Conservation (phyloP, 2,797 vertebrate species). For the Streptopelia turtur region DNA sequence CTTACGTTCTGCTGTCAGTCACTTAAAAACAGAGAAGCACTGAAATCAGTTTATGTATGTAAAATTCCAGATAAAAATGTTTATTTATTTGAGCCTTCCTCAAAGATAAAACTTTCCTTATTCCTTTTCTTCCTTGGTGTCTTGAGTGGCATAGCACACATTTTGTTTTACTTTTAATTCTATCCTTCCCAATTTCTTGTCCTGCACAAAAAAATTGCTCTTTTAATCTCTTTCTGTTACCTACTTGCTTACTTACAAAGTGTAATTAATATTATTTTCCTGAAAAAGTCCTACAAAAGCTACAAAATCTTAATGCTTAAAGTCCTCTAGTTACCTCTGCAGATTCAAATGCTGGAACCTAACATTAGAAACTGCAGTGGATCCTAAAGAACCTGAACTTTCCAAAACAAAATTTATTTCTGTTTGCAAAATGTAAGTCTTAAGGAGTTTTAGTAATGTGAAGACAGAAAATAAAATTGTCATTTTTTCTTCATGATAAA, state of each 20-base stretch:
- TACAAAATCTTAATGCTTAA: not conserved
- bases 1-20: not conserved
- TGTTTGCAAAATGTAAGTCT: not conserved
- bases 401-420: not conserved
- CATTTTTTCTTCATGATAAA: not conserved
- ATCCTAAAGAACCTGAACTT: not conserved
- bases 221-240: not conserved
- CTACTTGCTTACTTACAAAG: not conserved
- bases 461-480: too few relatives aligned
- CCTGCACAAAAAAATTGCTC: not conserved
- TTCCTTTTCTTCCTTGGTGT: not conserved
- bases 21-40: not conserved
- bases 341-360: fast-evolving
- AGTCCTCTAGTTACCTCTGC: not conserved
- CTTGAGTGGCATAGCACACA: not conserved
- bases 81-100: not conserved
- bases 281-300: not conserved
- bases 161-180: not conserved
- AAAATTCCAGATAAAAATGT: not conserved
- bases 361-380: not conserved
- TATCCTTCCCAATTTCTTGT: not conserved
- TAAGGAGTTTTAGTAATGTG: not conserved
- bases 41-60: not conserved
- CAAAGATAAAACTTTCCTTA: not conserved
- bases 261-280: not conserved